phyloP scores from a whole-genome alignment of 2,113 vertebrate genomes.

The Murina feae region DNA sequence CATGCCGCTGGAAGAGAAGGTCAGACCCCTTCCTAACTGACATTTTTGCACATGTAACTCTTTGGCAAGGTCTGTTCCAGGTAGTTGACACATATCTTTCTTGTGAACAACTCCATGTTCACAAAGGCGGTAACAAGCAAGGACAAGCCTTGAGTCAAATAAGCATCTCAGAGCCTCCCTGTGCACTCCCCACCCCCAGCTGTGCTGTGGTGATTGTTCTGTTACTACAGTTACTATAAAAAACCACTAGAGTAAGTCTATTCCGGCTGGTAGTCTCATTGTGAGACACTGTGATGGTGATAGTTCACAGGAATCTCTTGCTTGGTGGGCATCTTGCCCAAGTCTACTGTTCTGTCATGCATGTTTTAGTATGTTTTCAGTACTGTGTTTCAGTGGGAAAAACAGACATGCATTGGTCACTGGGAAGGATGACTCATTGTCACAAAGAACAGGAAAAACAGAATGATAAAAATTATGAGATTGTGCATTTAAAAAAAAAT shows the following conservation, averaged over 20 bases:
- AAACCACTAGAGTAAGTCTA: not conserved
- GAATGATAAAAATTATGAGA: not conserved
- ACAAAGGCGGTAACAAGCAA: not conserved
- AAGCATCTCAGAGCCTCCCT: not conserved
- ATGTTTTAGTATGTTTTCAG: not conserved
- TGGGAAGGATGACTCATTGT: not conserved
- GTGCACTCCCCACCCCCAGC: not conserved
- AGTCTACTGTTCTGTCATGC: not conserved
- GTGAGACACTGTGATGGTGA: not conserved
- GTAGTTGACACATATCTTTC: not conserved
- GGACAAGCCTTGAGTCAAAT: not conserved
- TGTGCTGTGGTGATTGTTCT: not conserved
- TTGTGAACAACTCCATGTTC: accelerated
- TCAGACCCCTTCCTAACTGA: constrained; percentile 48
- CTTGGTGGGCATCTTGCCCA: not conserved
- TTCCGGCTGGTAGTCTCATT: not conserved
- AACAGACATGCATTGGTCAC: not conserved
- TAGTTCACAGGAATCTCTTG: not conserved
- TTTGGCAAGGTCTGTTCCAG: not conserved
- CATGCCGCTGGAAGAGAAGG: constrained; percentile 98
- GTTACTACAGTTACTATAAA: not conserved
- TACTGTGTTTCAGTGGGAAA: not conserved
- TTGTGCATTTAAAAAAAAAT: not conserved
- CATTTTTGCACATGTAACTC: accelerated
- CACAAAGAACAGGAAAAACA: not conserved